Evolutionary conservation across 2,888 invertebrate genomes (phyloP), one percentile per base, ranked within the genome.

Genomic region (Peribatodes rhomboidaria): DNA sequence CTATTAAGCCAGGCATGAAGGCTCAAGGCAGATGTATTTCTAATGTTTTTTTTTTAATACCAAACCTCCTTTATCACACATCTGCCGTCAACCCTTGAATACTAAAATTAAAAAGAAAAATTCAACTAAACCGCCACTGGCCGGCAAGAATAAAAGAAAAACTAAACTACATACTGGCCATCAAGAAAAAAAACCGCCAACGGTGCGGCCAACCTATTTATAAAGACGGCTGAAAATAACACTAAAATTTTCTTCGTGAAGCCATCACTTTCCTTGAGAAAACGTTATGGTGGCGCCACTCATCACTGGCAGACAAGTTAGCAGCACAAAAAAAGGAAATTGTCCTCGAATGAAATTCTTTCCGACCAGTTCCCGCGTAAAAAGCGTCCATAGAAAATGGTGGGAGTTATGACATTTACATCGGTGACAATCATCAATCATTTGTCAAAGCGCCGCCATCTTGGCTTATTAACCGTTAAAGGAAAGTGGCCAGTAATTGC

Each of bases 381-480:
- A 70, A 71, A 63, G 37, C 55, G 39, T 50, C 52, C 67, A 54
- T 61, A 68, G 66, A 75, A 74, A 74, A 70, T 71, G 71, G 69
- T 70, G 74, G 66, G 69, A 72, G 69, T 65, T 70, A 73, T 86
- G 88, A 88, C 89, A 85, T 89, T 87, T 84, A 75, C 74, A 68
- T 69, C 78, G 70, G 77, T 69, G 78, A 80, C 77, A 79, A 78
- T 75, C 80, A 86, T 88, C 83, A 84, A 88, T 89, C 86, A 88
- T 85, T 75, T 83, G 86, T 87, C 87, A 87, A 85, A 84, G 76
- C 73, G 73, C 73, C 83, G 85, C 87, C 88, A 89, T 89, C 81
- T 89, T 88, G 87, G 80, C 82, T 79, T 84, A 86, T 89, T 88
- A 88, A 76, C 88, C 87, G 77, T 86, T 88, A 73, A 87, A 80